A percentile compares a stretch with the other conserved stretches of the same genome.
phyloP scores from a whole-genome alignment of 2,113 vertebrate species.

The Galemys pyrenaicus region DNA sequence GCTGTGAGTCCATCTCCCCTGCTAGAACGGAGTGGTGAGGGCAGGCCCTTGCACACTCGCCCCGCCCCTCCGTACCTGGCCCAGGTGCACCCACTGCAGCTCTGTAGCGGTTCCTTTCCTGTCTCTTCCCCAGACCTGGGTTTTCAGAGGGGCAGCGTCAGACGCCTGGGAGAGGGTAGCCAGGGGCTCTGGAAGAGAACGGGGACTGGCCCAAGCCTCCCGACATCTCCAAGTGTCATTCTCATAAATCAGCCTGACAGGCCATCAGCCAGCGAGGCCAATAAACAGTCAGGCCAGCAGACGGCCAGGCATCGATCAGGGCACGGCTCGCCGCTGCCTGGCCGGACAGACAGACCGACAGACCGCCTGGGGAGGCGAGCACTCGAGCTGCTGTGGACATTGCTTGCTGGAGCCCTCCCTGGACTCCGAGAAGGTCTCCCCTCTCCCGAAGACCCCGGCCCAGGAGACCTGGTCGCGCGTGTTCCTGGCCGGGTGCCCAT shows the following conservation, averaged over 20 bases:
- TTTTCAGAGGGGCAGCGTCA: neutral
- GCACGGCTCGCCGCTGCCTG: neutral
- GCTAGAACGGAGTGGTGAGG: neutral
- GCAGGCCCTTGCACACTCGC: neutral
- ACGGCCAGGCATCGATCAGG: neutral
- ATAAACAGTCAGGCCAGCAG: neutral
- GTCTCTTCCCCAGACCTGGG: neutral
- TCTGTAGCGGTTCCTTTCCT: neutral
- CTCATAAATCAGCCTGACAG: neutral
- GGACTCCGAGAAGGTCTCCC: neutral
- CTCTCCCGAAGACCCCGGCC: neutral
- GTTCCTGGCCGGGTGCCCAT: conserved; percentile 57
- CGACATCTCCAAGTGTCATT: neutral
- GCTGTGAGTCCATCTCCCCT: neutral
- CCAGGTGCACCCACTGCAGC: too few species aligned
- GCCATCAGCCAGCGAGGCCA: neutral
- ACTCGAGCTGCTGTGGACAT: neutral
- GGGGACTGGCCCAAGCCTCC: neutral
- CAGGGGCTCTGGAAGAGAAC: neutral
- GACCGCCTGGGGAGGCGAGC: neutral
- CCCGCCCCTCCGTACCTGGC: neutral
- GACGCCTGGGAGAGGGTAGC: neutral
- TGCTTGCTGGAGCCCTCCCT: neutral
- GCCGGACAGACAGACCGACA: neutral
- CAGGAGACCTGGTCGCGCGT: neutral